phyloP scores from a whole-genome alignment of 2,888 invertebrate species.

The Pandemis heparana region DNA sequence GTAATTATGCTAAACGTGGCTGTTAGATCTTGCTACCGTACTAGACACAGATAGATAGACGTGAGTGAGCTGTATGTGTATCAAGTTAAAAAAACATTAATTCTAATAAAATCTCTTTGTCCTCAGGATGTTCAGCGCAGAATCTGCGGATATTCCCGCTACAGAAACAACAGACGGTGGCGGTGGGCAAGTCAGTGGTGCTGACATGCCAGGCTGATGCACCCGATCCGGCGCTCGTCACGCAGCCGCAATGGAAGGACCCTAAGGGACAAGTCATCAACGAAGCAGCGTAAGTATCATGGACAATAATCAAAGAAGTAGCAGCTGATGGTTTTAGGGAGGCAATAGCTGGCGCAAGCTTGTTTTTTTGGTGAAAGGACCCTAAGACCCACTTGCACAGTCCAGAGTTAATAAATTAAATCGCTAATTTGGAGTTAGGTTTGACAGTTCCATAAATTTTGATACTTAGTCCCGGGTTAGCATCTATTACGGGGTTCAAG shows the following conservation, averaged over 20 bases:
- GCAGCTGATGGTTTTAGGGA: neutral
- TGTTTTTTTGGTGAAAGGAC: no score
- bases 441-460: no score
- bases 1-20: no score
- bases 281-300: conserved; percentile 86
- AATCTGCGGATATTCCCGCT: conserved; percentile 89
- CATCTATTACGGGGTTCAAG: no score
- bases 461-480: no score
- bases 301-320: neutral
- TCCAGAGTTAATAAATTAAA: no score
- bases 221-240: conserved; percentile 88
- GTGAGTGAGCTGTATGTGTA: neutral
- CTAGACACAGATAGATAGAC: no score
- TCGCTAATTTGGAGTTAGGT: no score
- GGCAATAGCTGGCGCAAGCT: no score
- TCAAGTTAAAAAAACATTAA: neutral
- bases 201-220: conserved; percentile 92
- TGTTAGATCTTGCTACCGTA: no score
- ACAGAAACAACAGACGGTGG: conserved; percentile 89
- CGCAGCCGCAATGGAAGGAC: conserved; percentile 93
- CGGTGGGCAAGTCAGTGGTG: conserved; percentile 91
- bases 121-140: conserved; percentile 76
- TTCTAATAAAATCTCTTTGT: conserved; percentile 38
- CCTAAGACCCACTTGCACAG: no score
- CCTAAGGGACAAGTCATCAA: conserved; percentile 89